Evolutionary conservation across 2,113 vertebrate genomes (phyloP).

Genomic region (Otolemur garnettii): DNA sequence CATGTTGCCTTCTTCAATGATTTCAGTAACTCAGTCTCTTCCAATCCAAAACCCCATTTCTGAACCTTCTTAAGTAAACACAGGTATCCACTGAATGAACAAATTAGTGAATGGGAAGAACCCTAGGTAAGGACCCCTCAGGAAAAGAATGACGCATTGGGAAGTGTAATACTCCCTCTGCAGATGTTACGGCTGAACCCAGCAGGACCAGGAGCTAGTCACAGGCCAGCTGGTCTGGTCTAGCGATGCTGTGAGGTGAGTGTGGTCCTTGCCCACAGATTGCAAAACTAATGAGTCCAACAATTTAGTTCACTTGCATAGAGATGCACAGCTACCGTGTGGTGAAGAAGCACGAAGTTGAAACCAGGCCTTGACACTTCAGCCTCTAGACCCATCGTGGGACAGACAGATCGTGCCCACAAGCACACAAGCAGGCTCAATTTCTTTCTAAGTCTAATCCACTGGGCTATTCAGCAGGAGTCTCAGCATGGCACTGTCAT

Average conservation of each 20-base stretch:
- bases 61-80: not conserved
- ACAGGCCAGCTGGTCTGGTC: not conserved
- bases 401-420: not conserved
- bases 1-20: not conserved
- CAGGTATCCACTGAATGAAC: not conserved
- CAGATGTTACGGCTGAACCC: not conserved
- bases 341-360: not conserved
- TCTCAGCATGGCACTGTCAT: not conserved
- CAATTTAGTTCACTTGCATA: not conserved
- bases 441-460: constrained; percentile 9
- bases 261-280: not conserved
- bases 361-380: not conserved
- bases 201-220: not conserved
- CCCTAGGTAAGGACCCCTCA: not conserved
- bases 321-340: not conserved
- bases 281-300: not conserved
- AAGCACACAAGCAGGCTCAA: not conserved
- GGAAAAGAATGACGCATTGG: not conserved
- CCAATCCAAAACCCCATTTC: not conserved
- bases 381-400: not conserved
- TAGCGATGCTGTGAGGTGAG: not conserved
- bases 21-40: constrained; percentile 35
- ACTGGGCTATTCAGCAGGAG: not conserved
- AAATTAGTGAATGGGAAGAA: not conserved
- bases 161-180: not conserved